A percentile compares a stretch with the other conserved stretches of the same genome.
These are phyloP conservation scores for Triplophysa siluroides DNA, from an alignment of 2,113 vertebrate genomes.

Conservation along the genomic window DNA sequence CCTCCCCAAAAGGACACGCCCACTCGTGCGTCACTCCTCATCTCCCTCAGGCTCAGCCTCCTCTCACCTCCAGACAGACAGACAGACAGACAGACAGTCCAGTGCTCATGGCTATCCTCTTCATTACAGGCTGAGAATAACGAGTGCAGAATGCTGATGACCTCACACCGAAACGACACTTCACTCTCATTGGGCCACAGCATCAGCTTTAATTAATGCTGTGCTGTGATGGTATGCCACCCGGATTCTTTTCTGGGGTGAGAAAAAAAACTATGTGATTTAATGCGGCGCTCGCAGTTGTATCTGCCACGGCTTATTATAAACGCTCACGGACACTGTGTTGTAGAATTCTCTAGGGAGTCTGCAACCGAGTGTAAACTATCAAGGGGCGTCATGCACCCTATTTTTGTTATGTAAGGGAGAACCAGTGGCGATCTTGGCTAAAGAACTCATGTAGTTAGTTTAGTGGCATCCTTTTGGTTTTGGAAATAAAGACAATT, in stretches of 20 bases:
- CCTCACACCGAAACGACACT: constrained; percentile 34
- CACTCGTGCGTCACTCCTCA: constrained; percentile 22
- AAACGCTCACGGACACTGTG: background rate
- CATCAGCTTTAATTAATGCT: constrained; percentile 39
- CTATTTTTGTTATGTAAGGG: no score
- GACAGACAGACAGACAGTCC: background rate
- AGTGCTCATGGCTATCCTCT: constrained; percentile 17
- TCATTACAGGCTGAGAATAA: constrained; percentile 44
- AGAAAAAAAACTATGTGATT: background rate
- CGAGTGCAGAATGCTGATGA: constrained; percentile 42
- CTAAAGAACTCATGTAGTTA: no score
- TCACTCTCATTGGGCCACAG: constrained; percentile 27
- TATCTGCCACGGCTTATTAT: constrained; percentile 24
- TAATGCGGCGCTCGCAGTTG: constrained; percentile 3
- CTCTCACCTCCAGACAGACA: constrained; percentile 22
- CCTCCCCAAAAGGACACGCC: constrained; percentile 22
- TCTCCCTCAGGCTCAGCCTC: constrained; percentile 5
- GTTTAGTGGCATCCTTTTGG: no score
- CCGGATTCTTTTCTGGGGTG: background rate
- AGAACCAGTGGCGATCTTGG: no score
- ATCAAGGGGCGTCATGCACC: no score
- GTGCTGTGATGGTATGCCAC: constrained; percentile 33
- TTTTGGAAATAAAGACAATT: no score
- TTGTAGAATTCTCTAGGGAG: constrained; percentile 2
- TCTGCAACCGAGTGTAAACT: background rate